A percentile compares a stretch with the other conserved stretches of the same genome.
Evolutionary conservation across 2,797 vertebrate species (phyloP).

Genomic region (Centroberyx gerrardi): DNA sequence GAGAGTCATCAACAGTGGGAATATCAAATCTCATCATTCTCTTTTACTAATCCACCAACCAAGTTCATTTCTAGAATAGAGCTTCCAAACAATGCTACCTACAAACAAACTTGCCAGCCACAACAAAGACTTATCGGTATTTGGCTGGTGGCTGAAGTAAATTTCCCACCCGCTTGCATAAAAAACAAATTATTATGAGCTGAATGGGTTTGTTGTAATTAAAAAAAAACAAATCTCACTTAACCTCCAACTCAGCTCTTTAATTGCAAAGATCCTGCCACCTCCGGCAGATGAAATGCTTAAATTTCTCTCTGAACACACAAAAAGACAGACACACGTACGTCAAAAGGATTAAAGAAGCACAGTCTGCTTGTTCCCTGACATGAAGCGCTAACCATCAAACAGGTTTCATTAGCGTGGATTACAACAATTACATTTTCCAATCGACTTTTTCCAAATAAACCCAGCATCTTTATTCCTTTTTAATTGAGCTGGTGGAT

Average conservation of each 20-base stretch:
- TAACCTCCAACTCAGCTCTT: conserved; percentile 2
- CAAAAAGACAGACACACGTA: conserved; percentile 40
- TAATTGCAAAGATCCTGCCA: conserved; percentile 13
- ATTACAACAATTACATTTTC: conserved; percentile 84
- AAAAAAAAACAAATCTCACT: not conserved
- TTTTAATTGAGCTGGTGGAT: conserved; percentile 84
- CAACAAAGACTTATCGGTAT: not conserved
- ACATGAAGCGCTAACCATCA: conserved; percentile 77
- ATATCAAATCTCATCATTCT: too few species aligned
- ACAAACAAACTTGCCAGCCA: not conserved
- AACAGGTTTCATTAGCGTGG: conserved; percentile 77
- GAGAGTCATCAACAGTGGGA: not conserved
- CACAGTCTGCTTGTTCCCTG: conserved; percentile 39
- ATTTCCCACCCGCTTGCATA: not conserved
- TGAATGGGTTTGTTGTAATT: conserved; percentile 14
- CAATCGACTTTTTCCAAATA: conserved; percentile 84
- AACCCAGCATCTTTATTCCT: conserved; percentile 78
- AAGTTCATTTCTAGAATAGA: too few species aligned
- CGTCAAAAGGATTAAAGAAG: conserved; percentile 62
- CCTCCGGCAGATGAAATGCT: conserved; percentile 14
- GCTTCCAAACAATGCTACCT: too few species aligned
- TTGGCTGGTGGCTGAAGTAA: too few species aligned
- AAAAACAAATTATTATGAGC: conserved; percentile 5
- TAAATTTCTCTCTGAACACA: conserved; percentile 18
- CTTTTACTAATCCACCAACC: too few species aligned